Base-by-base conservation (phyloP, 1,140 invertebrate species). In the Battus philenor region DNA sequence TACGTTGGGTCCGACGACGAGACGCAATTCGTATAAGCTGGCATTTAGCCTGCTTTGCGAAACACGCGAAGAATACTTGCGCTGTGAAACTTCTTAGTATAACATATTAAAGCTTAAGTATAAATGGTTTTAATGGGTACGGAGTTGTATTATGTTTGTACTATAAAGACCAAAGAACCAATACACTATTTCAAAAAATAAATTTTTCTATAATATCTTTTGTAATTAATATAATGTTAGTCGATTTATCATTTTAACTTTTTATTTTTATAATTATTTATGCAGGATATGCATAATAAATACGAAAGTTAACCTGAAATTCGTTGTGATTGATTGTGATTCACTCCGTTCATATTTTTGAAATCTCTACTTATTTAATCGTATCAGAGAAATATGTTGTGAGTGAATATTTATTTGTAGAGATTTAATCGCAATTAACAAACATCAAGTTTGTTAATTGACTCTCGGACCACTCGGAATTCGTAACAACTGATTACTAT, bases 41-140 rank as follows among this genome's bases (percentile, higher is more conserved):
- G 45, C 59, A 61, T 61, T 61, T 61, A 52, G 39, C 33, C 32
- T 12, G 34, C 34, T 53, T 61, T 57, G 47, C 54, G 59, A 61
- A 57, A n/a, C n/a, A 61, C 30, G 27, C 33, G 18, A 20, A 15
- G 20, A 22, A 24, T 18, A 10, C 18, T 48, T 39, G 51, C 43
- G 32, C 12, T 45, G 43, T 52, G 44, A 50, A 52, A 54, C 54
- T 55, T 51, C 48, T 57, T 46, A 50, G 50, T 15, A 34, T 54
- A 47, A 54, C 44, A 22, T 33, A 51, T 55, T 55, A 50, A 38
- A 45, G 30, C 51, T 50, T 32, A 24, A 55, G 50, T 61, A 48
- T 51, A 49, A 66, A 66, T 56, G 47, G 20, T 45, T 39, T 49
- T 51, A 50, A 52, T 38, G 11, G 24, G 1, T 2, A 0, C 15